These are phyloP conservation scores for Sarcophaga rosellei DNA, from an alignment of 2,888 invertebrate species.

Conservation along the genomic window DNA sequence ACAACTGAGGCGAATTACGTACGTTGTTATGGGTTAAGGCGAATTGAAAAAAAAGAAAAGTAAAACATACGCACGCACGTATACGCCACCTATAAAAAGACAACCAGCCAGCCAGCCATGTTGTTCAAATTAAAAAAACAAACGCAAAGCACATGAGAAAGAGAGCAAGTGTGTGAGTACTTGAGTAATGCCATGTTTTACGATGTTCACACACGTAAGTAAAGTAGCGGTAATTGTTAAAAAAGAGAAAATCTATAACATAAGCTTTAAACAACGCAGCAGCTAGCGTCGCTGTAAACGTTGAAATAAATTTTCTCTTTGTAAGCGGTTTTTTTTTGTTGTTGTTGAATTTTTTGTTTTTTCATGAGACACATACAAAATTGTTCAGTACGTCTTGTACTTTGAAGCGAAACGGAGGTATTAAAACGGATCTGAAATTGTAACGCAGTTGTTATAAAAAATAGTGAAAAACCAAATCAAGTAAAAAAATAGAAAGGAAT, in stretches of 20 bases:
- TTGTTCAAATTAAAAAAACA: constrained; percentile 7
- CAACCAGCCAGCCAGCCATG: neutral
- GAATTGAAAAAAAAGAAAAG: neutral
- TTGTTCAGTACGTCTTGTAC: constrained; percentile 77
- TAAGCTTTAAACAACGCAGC: neutral
- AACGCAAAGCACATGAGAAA: constrained; percentile 6
- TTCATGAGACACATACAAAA: constrained; percentile 63
- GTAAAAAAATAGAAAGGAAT: constrained; percentile 39
- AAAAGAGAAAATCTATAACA: neutral
- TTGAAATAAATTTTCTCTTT: neutral
- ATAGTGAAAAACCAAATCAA: constrained; percentile 30
- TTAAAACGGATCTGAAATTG: constrained; percentile 69
- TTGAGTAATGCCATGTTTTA: neutral
- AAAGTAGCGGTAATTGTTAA: constrained; percentile 34
- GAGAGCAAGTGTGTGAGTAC: neutral
- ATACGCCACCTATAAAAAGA: too few relatives aligned
- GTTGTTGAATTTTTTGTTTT: constrained; percentile 60
- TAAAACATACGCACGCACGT: neutral
- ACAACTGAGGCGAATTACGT: constrained; percentile 21
- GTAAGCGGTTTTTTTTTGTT: neutral
- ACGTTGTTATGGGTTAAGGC: neutral
- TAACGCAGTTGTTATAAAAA: constrained; percentile 23
- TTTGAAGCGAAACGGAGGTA: constrained; percentile 76
- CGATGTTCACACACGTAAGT: neutral
- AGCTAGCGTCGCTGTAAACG: neutral